These are phyloP conservation scores for Chrysomela aeneicollis DNA, from an alignment of 2,888 invertebrate species.

Conservation along the genomic window DNA sequence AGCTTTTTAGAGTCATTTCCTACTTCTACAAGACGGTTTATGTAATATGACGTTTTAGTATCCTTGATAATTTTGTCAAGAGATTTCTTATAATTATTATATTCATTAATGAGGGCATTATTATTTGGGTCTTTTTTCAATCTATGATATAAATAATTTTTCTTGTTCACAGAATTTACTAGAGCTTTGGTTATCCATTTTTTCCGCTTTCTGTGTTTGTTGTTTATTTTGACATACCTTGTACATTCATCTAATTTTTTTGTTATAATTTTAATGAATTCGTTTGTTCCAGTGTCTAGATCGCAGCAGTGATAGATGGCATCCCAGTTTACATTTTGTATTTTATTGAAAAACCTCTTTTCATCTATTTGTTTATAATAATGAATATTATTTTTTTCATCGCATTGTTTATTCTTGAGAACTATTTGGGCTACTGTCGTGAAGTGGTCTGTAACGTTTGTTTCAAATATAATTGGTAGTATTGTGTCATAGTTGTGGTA, in stretches of 20 bases:
- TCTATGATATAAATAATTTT: no score
- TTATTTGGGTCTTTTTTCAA: no score
- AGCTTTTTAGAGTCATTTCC: no score
- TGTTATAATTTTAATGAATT: neutral
- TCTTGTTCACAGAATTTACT: no score
- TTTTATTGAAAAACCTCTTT: slow-evolving; percentile 3
- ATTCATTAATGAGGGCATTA: no score
- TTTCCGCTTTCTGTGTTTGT: no score
- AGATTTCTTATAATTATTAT: no score
- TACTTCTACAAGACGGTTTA: no score
- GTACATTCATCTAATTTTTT: neutral
- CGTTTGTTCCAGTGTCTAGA: neutral
- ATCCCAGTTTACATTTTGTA: slow-evolving; percentile 12
- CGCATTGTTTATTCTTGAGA: neutral
- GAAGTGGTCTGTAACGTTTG: neutral
- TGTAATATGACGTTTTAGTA: no score
- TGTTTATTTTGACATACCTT: no score
- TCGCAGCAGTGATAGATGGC: neutral
- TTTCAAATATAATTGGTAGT: neutral
- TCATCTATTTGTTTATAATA: slow-evolving; percentile 10
- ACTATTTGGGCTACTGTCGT: slow-evolving; percentile 5
- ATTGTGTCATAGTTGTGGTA: neutral
- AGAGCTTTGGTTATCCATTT: no score
- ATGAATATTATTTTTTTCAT: neutral
- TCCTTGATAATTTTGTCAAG: no score